A percentile compares a stretch with the other conserved stretches of the same genome.
These are phyloP conservation scores for Lucilia sericata DNA, from an alignment of 1,140 invertebrate genomes.

Conservation along the genomic window DNA sequence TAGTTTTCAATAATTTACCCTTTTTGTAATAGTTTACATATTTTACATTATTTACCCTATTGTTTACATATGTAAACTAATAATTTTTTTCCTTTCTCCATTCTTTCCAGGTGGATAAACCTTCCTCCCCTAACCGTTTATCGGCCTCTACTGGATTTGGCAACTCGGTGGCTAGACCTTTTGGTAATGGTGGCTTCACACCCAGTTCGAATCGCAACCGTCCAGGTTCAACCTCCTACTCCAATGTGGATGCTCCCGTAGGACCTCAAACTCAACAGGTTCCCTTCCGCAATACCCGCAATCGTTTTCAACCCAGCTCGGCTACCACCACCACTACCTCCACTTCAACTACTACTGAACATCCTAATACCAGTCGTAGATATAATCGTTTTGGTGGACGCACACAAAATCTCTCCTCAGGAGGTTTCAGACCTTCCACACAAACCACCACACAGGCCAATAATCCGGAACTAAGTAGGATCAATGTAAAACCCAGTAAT, in stretches of 20 bases:
- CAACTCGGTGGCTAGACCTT: conserved; percentile 52
- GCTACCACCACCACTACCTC: conserved; percentile 41
- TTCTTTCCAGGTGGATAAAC: conserved; percentile 37
- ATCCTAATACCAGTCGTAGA: conserved; percentile 54
- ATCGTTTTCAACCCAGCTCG: conserved; percentile 59
- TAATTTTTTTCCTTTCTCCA: not conserved
- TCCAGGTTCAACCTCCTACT: conserved; percentile 29
- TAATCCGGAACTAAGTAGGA: conserved; percentile 55
- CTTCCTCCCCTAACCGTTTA: conserved; percentile 47
- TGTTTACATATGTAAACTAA: not conserved
- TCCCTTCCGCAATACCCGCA: conserved; percentile 54
- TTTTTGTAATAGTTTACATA: not conserved
- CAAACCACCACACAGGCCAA: not conserved
- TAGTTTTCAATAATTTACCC: not conserved
- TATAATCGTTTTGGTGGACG: conserved; percentile 58
- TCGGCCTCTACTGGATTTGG: conserved; percentile 46
- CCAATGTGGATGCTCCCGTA: conserved; percentile 15
- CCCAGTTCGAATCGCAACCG: conserved; percentile 54
- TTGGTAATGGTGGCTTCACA: conserved; percentile 62
- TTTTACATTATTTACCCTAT: not conserved
- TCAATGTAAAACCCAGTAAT: conserved; percentile 45
- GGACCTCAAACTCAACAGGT: conserved; percentile 46
- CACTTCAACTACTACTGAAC: conserved; percentile 51
- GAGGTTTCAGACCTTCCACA: not conserved
- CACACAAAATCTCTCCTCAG: not conserved